These are phyloP conservation scores for Acanthosepion esculentum DNA, from an alignment of 2,888 invertebrate species.

Conservation along the genomic window DNA sequence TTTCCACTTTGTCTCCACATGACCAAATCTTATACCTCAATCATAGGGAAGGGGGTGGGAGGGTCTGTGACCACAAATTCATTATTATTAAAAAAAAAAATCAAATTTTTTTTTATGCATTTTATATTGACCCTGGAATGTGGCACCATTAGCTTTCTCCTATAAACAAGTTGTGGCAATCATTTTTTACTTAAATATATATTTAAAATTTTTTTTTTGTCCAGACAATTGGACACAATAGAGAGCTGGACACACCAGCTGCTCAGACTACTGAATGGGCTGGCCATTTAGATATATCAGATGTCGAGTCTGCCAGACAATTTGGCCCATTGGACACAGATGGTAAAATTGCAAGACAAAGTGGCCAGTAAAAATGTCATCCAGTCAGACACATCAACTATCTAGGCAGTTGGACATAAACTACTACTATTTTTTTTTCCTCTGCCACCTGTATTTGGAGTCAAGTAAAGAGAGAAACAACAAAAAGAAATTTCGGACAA, in stretches of 20 bases:
- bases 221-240: slow-evolving; percentile 33
- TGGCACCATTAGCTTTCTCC: background rate
- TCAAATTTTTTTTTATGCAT: background rate
- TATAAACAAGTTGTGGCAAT: background rate
- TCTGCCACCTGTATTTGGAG: slow-evolving; percentile 33
- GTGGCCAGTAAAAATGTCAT: background rate
- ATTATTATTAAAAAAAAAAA: background rate
- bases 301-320: background rate
- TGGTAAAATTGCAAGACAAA: background rate
- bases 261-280: background rate
- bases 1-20: background rate
- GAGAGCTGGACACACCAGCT: background rate
- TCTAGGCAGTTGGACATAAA: background rate
- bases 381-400: background rate
- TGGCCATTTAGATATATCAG: background rate
- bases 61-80: background rate
- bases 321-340: background rate
- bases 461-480: background rate
- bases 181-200: background rate
- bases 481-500: background rate
- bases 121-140: slow-evolving; percentile 18
- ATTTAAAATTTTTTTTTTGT: background rate
- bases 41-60: background rate
- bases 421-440: background rate
- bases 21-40: background rate